phyloP scores from a whole-genome alignment of 1,140 invertebrate genomes.

The Venturia canescens region DNA sequence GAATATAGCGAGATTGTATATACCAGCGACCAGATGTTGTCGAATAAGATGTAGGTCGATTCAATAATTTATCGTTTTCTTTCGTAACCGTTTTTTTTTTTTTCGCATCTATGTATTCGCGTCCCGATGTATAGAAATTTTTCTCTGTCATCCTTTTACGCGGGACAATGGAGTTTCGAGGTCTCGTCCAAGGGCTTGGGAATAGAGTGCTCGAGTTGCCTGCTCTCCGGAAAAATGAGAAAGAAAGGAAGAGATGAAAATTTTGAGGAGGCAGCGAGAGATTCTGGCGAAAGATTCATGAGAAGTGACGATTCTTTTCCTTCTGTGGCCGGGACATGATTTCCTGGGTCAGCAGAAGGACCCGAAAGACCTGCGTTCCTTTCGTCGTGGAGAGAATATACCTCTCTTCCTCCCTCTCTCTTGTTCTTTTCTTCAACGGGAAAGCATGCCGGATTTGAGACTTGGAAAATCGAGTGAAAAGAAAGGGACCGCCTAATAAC shows the following conservation, averaged over 20 bases:
- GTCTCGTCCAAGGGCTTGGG: neutral
- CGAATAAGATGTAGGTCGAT: neutral
- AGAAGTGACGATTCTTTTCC: slow-evolving; percentile 47
- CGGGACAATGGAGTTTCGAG: slow-evolving; percentile 26
- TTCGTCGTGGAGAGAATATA: neutral
- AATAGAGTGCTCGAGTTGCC: slow-evolving; percentile 31
- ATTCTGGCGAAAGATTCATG: slow-evolving; percentile 53
- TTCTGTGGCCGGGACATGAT: slow-evolving; percentile 50
- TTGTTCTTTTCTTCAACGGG: slow-evolving; percentile 35
- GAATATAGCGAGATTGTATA: neutral
- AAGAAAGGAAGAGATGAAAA: slow-evolving; percentile 38
- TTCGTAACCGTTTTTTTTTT: neutral
- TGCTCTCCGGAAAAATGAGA: slow-evolving; percentile 13
- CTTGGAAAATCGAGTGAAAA: neutral
- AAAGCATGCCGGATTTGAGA: neutral
- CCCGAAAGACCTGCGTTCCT: neutral
- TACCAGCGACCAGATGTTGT: neutral
- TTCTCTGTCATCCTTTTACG: neutral
- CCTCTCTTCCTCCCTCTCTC: slow-evolving; percentile 7
- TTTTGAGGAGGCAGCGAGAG: slow-evolving; percentile 44
- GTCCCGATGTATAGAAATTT: neutral
- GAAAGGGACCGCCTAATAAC: neutral
- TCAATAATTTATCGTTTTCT: neutral
- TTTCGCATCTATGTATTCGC: neutral
- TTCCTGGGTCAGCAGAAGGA: slow-evolving; percentile 26